These are phyloP conservation scores for Noctua janthe DNA, from an alignment of 2,888 invertebrate genomes.

Conservation along the genomic window DNA sequence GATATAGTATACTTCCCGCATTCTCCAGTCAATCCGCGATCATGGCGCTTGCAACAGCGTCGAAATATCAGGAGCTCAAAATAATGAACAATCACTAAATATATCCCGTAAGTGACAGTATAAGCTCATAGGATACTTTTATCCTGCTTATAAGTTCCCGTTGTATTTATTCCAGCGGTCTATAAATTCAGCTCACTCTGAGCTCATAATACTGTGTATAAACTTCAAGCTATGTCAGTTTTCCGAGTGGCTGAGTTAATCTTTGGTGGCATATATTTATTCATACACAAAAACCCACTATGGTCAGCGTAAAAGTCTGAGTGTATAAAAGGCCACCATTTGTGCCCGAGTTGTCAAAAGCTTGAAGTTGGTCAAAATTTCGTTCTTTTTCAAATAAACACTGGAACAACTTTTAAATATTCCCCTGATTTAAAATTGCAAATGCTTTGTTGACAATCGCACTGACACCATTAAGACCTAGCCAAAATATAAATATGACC, in stretches of 20 bases:
- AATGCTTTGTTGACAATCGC: not conserved
- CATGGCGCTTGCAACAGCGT: too few relatives aligned
- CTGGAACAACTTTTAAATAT: too few relatives aligned
- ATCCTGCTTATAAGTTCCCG: not conserved
- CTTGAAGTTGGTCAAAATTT: not conserved
- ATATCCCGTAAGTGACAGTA: too few relatives aligned
- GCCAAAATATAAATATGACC: not conserved
- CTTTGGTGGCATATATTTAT: not conserved
- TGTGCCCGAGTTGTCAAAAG: not conserved
- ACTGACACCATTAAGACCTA: not conserved
- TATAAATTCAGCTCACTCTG: not conserved
- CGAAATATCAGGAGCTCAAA: too few relatives aligned
- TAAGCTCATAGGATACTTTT: not conserved
- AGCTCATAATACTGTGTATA: not conserved
- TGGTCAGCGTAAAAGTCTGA: not conserved
- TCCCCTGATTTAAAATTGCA: not conserved
- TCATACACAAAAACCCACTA: not conserved
- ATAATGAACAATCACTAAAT: too few relatives aligned
- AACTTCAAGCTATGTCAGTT: not conserved
- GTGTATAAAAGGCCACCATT: not conserved
- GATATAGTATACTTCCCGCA: not conserved
- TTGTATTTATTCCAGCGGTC: not conserved
- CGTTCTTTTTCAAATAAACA: too few relatives aligned
- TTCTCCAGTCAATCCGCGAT: too few relatives aligned
- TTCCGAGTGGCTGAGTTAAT: not conserved